A percentile compares a stretch with the other conserved stretches of the same genome.
These are phyloP conservation scores for Diplodus puntazzo DNA, from an alignment of 2,797 vertebrate genomes.

Conservation along the genomic window DNA sequence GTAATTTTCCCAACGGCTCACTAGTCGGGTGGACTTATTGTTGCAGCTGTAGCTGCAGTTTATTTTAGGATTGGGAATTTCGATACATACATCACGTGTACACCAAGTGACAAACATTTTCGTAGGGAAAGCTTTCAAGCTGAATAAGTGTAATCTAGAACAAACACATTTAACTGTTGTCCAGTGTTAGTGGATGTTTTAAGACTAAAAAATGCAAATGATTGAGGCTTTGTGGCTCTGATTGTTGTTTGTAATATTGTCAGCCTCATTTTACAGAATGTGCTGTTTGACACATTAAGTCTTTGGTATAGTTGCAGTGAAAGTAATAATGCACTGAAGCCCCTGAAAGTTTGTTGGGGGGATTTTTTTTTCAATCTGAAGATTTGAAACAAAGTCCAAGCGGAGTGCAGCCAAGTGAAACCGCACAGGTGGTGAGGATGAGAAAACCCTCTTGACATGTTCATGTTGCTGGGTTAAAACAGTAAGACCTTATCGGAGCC, in stretches of 20 bases:
- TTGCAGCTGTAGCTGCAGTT: not conserved
- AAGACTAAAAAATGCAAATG: not conserved
- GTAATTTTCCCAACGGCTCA: no score
- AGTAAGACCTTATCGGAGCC: constrained; percentile 5
- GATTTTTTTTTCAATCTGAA: not conserved
- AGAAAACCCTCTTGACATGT: not conserved
- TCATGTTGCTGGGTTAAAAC: constrained; percentile 14
- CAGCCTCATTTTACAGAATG: not conserved
- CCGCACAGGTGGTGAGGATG: not conserved
- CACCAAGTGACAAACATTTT: not conserved
- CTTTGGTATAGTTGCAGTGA: not conserved
- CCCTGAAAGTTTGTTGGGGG: not conserved
- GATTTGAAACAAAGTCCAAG: not conserved
- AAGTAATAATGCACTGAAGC: not conserved
- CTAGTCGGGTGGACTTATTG: no score
- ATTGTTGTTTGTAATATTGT: not conserved
- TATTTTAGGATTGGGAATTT: not conserved
- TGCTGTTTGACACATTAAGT: not conserved
- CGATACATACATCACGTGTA: not conserved
- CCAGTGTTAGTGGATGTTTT: not conserved
- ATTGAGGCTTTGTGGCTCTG: not conserved
- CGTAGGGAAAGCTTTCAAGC: not conserved
- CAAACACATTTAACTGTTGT: not conserved
- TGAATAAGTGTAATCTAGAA: not conserved
- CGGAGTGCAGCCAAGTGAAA: constrained; percentile 8